Base-by-base conservation (phyloP, 2,797 vertebrate species). In the Enteromius radiatus region DNA sequence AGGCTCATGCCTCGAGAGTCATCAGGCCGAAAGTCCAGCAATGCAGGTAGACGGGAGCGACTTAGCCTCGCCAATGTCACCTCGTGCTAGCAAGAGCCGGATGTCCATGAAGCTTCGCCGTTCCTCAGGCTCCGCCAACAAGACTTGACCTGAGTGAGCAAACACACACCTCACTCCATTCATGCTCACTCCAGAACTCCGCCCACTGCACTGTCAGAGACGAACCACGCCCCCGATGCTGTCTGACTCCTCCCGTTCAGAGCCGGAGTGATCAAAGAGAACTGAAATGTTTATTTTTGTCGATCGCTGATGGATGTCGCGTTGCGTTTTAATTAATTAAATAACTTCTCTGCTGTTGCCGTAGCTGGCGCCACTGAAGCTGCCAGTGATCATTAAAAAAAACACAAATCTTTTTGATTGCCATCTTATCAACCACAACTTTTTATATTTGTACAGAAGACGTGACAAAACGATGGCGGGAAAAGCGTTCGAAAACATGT, bases 81-180 rank as follows among this genome's bases (percentile, higher is more conserved):
- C 97, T 93, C 96, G 98, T 93, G 96, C 97, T 96, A 98, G 97
- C 96, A 99, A 98, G 94, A 98, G 96, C 91, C 97, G 97, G 90
- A 97, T 99, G 97, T 99, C 98, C 89, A 97, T 99, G 96, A 99
- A 99, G 92, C 95, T 99, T 87, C 96, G 98, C 15, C 97, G 97
- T 85, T 99, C 98, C 71, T 99, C 98, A 0, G 97, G 97, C 91
- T 99, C 97, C 0, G 97, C 98, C 93, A 99, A 99, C 93, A 99
- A 99, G 92, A 97, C 97, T 90, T 99, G 83, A 95, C 86, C 45
- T 84, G 67, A 86, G 10, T 5, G 21, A 45, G 43, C 71, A 43
- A 33, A 52, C 26, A 7, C 41, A 19, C 83, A 21, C 56, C 70
- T 45, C 68, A 69, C 19, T 65, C 73, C 38, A 23, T 68, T 41